Evolutionary conservation across 1,140 invertebrate species (phyloP), one percentile per base, ranked within the genome.

Genomic region (Rhopalosiphum padi): DNA sequence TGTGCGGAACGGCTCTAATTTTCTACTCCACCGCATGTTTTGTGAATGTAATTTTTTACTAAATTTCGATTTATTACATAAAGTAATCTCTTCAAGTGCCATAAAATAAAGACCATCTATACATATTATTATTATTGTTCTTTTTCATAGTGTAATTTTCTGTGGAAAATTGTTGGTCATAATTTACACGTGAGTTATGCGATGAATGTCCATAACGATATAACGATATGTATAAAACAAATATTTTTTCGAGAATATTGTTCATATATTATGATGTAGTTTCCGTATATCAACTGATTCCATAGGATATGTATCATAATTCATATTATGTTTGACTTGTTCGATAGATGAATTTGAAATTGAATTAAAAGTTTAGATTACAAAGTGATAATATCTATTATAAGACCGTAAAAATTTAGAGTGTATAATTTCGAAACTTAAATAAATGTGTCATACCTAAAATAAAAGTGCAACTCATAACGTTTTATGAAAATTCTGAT

Each of bases 61-160:
- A 77, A 77, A 77, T 77, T 77, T 77, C 15, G 60, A 77, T 77
- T 77, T 77, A 77, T 77, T 77, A 77, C n/a, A 77, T n/a, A n/a
- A 77, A n/a, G 60, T n/a, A 77, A 21, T n/a, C n/a, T 6, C 30
- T 77, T 35, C 15, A 35, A 68, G 60, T 77, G 15, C 15, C 4
- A 18, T 77, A 15, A 18, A 77, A 77, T 77, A 77, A n/a, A 18
- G 30, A 77, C 8, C 11, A 68, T 6, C 4, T 77, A n/a, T 68
- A 68, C 11, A 15, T 15, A 68, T 55, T 30, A n/a, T 77, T 35
- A 6, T 77, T 68, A 15, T 77, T 77, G 15, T 77, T 77, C 5
- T n/a, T n/a, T 68, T 77, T 2, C 1, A 77, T 68, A 18, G 9
- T 35, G 60, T 15, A n/a, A 77, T 77, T 77, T 18, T 15, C 30